Evolutionary conservation across 2,113 vertebrate species (phyloP), one percentile per base, ranked within the genome.

Genomic region (Salminus brasiliensis): DNA sequence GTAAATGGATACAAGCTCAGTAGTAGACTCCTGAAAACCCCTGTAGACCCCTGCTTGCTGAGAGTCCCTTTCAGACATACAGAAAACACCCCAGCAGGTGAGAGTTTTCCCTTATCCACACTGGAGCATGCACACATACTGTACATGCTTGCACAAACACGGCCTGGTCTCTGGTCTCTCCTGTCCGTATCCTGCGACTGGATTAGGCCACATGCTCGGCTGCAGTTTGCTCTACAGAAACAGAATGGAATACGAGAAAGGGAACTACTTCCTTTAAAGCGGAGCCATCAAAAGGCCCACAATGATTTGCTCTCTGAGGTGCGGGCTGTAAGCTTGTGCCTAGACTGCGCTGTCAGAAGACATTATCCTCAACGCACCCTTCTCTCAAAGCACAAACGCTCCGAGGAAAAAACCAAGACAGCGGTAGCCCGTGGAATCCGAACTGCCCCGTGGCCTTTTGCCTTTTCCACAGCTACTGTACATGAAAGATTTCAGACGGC

Each of bases 311-410:
- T 82, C 55, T 83, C 5, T 70, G 73, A 77, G 74, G 79, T 74
- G 70, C 71, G n/a, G 52, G 13, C 53, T 41, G 23, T 49, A 75
- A 76, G 76, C 57, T 57, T 15, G 36, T 45, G 47, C 30, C 29
- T 52, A 9, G 68, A 47, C 27, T 32, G 60, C 18, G 25, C 83
- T 87, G 84, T 89, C 84, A 79, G 67, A 68, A 34, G 11, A 81
- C 67, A 69, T 85, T 29, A 7, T 49, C 32, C 47, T 83, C 78
- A 81, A n/a, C 11, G 62, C 62, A 39, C 36, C 62, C 62, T 11
- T 21, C 34, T 66, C 62, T 11, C 62, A 66, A 55, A 57, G 8
- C 30, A 55, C n/a, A 21, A 39, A 55, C 39, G 34, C 49, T 2
- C 25, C 72, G 13, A 4, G 27, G 45, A 85, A 60, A 85, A 60